Evolutionary conservation across 2,113 vertebrate genomes (phyloP).

Genomic region (Indri indri): DNA sequence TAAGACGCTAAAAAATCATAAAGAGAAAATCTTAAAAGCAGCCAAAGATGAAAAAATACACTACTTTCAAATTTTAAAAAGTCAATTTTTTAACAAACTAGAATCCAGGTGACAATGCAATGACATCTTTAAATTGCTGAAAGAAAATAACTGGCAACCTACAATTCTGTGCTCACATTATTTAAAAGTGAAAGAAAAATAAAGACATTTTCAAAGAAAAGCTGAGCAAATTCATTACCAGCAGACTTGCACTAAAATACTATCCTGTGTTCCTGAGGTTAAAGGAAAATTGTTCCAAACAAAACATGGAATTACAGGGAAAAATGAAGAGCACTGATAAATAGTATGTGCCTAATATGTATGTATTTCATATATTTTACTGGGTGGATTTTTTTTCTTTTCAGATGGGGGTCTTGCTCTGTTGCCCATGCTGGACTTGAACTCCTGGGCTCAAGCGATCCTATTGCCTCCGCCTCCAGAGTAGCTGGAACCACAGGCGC

Average conservation of each 20-base stretch:
- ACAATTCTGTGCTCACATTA: neutral
- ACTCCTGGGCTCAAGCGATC: neutral
- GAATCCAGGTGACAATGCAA: neutral
- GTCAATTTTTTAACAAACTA: neutral
- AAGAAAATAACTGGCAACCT: neutral
- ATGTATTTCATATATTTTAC: neutral
- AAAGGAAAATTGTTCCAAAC: neutral
- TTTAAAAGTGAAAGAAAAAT: neutral
- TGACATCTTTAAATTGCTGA: neutral
- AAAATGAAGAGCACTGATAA: neutral
- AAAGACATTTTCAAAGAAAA: slow-evolving; percentile 12
- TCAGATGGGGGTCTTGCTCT: neutral
- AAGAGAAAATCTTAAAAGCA: neutral
- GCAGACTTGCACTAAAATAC: neutral
- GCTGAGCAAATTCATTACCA: neutral
- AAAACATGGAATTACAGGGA: neutral
- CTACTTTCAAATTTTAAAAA: neutral
- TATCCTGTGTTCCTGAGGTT: neutral
- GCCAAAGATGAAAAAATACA: neutral
- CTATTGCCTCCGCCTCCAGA: neutral
- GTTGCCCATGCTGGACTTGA: neutral
- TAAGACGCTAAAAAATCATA: neutral
- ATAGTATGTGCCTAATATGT: neutral
- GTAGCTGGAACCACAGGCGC: neutral
- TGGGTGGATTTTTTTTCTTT: neutral